Evolutionary conservation across 2,797 vertebrate species (phyloP).

Genomic region (Acanthiza pusilla): DNA sequence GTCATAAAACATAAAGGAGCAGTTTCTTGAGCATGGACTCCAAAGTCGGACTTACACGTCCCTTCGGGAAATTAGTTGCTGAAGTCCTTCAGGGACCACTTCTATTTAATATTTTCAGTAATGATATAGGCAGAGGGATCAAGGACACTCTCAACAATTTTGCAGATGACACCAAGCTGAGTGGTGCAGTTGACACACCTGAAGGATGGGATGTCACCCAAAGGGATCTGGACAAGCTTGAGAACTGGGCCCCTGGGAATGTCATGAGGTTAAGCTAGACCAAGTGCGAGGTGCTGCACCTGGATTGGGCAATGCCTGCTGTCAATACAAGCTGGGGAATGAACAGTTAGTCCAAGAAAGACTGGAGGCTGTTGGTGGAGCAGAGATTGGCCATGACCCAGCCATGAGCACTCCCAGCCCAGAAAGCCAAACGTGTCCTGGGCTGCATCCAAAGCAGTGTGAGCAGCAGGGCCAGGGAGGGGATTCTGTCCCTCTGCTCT

Average conservation of each 20-base stretch:
- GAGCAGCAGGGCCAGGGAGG: background rate
- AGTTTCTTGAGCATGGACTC: background rate
- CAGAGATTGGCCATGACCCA: background rate
- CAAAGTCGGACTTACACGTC: rapidly evolving
- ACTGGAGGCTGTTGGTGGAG: rapidly evolving
- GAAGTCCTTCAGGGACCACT: background rate
- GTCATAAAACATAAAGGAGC: background rate
- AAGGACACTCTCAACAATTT: background rate
- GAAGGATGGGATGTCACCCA: background rate
- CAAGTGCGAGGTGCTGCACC: background rate
- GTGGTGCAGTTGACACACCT: background rate
- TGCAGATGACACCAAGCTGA: background rate
- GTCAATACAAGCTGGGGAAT: rapidly evolving
- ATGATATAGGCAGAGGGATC: background rate
- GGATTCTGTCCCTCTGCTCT: background rate
- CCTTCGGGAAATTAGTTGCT: background rate
- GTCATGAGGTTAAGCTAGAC: background rate
- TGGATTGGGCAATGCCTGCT: background rate
- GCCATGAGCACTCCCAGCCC: rapidly evolving
- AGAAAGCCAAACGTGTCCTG: rapidly evolving
- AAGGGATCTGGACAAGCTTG: background rate
- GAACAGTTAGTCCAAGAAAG: background rate
- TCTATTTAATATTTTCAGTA: background rate
- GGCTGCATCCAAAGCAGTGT: background rate
- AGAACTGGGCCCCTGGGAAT: background rate